Evolutionary conservation across 1,140 invertebrate genomes (phyloP).

Genomic region (Pectinophora gossypiella): DNA sequence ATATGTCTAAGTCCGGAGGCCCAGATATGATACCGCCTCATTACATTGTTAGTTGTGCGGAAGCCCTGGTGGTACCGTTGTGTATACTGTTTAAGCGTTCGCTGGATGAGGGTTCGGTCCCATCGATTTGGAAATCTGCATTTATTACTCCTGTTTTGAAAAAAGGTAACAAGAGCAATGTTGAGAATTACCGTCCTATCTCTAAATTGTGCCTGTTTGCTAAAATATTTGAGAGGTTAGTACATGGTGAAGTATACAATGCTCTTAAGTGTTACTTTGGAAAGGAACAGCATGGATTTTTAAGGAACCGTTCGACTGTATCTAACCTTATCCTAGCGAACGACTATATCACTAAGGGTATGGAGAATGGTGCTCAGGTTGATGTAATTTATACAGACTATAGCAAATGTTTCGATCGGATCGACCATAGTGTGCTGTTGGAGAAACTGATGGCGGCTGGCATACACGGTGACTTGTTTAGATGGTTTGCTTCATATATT

Average conservation of each 20-base stretch:
- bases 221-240: conserved; percentile 32
- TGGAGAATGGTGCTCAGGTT: conserved; percentile 25
- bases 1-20: too few relatives aligned
- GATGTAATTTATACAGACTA: conserved; percentile 41
- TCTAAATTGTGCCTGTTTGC: conserved; percentile 28
- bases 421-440: conserved; percentile 19
- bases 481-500: conserved; percentile 21
- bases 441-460: conserved; percentile 17
- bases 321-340: conserved; percentile 16
- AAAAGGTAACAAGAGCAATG: too few relatives aligned
- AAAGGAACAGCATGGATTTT: neutral
- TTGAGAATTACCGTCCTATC: conserved; percentile 28
- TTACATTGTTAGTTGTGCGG: too few relatives aligned
- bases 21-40: too few relatives aligned
- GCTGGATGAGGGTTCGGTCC: too few relatives aligned
- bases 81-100: too few relatives aligned
- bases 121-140: too few relatives aligned
- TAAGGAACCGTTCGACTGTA: neutral
- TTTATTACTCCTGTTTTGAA: too few relatives aligned
- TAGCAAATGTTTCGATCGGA: conserved; percentile 38
- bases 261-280: neutral
- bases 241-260: conserved; percentile 11
- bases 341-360: conserved; percentile 15
- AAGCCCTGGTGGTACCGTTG: too few relatives aligned
- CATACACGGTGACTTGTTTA: conserved; percentile 19